phyloP scores from a whole-genome alignment of 2,113 vertebrate species.

The Pipra filicauda region DNA sequence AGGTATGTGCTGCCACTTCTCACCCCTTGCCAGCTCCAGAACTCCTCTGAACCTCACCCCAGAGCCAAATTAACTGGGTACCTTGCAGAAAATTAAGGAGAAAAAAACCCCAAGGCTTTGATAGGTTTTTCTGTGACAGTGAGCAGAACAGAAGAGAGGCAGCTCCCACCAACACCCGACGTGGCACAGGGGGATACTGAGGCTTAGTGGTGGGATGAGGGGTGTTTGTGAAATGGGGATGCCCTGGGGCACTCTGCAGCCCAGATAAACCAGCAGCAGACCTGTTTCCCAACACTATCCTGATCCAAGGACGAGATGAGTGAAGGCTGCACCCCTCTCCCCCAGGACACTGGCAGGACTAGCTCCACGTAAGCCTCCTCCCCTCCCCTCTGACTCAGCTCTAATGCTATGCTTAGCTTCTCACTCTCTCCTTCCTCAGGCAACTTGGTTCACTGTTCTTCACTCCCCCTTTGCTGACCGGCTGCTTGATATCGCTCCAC shows the following conservation, averaged over 20 bases:
- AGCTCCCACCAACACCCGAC: fast-evolving
- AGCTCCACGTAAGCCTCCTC: background rate
- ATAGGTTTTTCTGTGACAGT: background rate
- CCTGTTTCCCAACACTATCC: background rate
- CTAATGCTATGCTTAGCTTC: slow-evolving; percentile 23
- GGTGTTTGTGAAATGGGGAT: background rate
- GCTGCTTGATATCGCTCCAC: background rate
- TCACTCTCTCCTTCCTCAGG: background rate
- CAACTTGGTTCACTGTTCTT: background rate
- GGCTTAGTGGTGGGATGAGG: fast-evolving
- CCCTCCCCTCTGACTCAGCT: slow-evolving; percentile 41
- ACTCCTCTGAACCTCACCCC: background rate
- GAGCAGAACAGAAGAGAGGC: background rate
- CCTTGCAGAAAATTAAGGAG: background rate
- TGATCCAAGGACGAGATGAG: background rate
- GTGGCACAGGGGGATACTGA: background rate
- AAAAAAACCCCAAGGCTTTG: background rate
- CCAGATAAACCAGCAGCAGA: background rate
- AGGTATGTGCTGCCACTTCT: background rate
- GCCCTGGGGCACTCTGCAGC: background rate
- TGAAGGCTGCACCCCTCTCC: background rate
- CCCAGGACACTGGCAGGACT: background rate
- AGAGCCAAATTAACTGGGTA: background rate
- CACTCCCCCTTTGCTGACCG: background rate
- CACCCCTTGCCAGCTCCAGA: fast-evolving